Percentiles rank a stretch among this genome's conserved stretches.
Evolutionary conservation across 2,888 invertebrate genomes (phyloP).

Genomic region (Sarcophaga rosellei): DNA sequence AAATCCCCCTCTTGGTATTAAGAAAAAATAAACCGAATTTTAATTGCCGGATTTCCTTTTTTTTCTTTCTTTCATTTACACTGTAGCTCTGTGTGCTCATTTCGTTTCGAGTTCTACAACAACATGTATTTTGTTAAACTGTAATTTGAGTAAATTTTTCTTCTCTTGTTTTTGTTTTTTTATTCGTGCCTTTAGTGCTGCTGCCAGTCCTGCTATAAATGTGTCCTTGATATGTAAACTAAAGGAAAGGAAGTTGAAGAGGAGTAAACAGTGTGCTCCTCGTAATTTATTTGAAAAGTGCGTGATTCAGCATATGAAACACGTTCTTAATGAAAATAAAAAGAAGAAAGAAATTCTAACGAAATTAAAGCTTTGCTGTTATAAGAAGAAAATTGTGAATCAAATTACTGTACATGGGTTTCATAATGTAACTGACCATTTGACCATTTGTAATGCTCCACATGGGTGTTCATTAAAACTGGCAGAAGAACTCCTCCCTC

Average conservation of each 20-base stretch:
- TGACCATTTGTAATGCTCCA: background rate
- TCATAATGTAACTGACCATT: conserved; percentile 49
- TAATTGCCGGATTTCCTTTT: conserved; percentile 67
- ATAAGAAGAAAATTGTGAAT: conserved; percentile 19
- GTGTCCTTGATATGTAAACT: conserved; percentile 54
- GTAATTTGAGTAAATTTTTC: conserved; percentile 25
- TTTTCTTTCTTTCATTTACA: conserved; percentile 19
- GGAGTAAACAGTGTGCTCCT: background rate
- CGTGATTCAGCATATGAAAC: conserved; percentile 58
- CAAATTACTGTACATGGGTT: conserved; percentile 34
- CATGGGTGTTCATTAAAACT: conserved; percentile 14
- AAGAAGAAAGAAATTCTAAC: background rate
- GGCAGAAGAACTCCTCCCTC: background rate
- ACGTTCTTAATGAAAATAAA: conserved; percentile 27
- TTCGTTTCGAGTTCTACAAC: conserved; percentile 32
- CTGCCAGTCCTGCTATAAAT: conserved; percentile 22
- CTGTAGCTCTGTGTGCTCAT: conserved; percentile 11
- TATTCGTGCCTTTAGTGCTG: no score
- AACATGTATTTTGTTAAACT: conserved; percentile 50
- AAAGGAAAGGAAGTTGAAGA: background rate
- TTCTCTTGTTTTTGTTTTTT: background rate
- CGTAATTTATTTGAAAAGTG: conserved; percentile 57
- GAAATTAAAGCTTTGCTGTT: background rate
- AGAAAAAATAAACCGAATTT: conserved; percentile 1
- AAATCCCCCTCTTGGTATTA: no score